Evolutionary conservation across 1,140 invertebrate species (phyloP).

Genomic region (Ectropis grisescens): DNA sequence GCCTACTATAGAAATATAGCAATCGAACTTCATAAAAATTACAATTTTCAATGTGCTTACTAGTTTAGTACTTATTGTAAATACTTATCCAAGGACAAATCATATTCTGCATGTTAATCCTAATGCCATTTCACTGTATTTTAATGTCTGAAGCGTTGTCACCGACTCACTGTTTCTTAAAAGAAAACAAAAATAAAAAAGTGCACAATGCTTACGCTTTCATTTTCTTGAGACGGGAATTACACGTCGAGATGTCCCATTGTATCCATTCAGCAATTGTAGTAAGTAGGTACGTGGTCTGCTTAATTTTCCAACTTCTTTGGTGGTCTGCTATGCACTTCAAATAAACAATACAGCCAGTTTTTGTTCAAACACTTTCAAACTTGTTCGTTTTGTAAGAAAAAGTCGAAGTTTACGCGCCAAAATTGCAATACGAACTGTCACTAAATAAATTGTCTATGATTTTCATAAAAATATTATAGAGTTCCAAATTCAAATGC

Average conservation of each 20-base stretch:
- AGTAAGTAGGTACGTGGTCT: constrained; percentile 30
- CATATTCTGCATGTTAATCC: too few relatives aligned
- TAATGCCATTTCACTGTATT: too few relatives aligned
- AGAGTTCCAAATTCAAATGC: constrained; percentile 29
- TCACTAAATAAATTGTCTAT: background rate
- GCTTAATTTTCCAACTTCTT: constrained; percentile 20
- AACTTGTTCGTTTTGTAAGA: constrained; percentile 9
- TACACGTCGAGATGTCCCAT: constrained; percentile 41
- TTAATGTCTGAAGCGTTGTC: too few relatives aligned
- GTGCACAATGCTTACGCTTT: constrained; percentile 53
- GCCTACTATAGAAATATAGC: too few relatives aligned
- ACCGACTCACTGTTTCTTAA: too few relatives aligned
- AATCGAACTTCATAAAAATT: too few relatives aligned
- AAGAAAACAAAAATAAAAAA: constrained; percentile 13
- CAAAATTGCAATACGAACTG: background rate
- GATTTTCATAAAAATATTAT: constrained; percentile 21
- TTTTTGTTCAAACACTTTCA: constrained; percentile 10
- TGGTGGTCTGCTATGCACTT: too few relatives aligned
- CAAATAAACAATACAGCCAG: constrained; percentile 4
- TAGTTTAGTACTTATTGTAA: too few relatives aligned
- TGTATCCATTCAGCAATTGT: constrained; percentile 30
- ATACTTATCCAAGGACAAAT: too few relatives aligned
- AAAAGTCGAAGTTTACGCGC: background rate
- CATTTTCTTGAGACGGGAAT: constrained; percentile 54
- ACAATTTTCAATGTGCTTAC: too few relatives aligned